phyloP scores from a whole-genome alignment of 2,113 vertebrate genomes.

The Elaphurus davidianus region DNA sequence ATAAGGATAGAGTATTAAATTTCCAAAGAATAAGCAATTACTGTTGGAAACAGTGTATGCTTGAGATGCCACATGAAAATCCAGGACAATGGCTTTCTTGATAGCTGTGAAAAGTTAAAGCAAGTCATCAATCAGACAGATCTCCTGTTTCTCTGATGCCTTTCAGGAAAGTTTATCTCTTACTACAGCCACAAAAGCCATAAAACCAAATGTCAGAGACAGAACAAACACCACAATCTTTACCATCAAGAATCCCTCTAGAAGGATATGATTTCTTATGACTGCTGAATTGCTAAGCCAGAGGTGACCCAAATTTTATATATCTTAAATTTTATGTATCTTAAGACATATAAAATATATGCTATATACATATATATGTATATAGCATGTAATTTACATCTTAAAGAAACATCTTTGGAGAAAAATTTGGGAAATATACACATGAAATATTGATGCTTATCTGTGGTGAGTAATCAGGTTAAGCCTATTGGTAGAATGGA shows the following conservation, averaged over 20 bases:
- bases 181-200: background rate
- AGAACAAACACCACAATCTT: background rate
- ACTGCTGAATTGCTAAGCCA: background rate
- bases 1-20: background rate
- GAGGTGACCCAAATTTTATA: background rate
- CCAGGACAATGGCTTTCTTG: background rate
- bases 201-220: background rate
- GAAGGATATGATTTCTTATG: background rate
- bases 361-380: background rate
- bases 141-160: background rate
- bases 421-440: background rate
- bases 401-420: background rate
- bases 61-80: background rate
- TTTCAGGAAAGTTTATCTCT: background rate
- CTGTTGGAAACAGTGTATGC: background rate
- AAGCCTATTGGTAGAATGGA: background rate
- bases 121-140: background rate
- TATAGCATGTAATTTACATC: background rate
- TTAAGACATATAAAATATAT: background rate
- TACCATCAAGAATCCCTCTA: background rate
- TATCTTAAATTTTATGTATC: background rate
- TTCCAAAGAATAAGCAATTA: background rate
- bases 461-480: slow-evolving; percentile 29
- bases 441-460: slow-evolving; percentile 39
- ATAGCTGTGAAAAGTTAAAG: background rate